Conservation (phyloP, 2,113 vertebrate species). For the Vombatus ursinus region DNA sequence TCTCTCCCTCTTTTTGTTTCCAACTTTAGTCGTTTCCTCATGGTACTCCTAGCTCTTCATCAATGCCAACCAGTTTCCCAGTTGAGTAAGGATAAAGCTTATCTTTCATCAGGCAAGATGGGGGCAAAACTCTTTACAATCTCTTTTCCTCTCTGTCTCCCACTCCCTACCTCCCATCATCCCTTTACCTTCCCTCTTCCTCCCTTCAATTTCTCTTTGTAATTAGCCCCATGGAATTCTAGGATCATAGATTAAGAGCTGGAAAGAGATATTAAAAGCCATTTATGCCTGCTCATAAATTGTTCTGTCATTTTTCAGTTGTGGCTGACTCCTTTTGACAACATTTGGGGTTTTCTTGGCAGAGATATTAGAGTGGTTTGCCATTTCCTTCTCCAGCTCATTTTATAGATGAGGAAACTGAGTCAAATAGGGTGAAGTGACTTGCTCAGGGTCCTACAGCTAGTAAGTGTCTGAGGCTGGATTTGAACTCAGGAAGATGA, state of each 20-base stretch:
- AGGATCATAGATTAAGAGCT: neutral
- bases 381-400: neutral
- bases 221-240: neutral
- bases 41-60: neutral
- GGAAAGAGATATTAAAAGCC: neutral
- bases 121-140: neutral
- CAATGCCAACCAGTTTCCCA: neutral
- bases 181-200: neutral
- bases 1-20: neutral
- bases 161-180: neutral
- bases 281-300: neutral
- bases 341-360: neutral
- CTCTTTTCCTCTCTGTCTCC: neutral
- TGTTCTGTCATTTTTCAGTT: neutral
- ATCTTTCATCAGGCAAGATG: neutral
- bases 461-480: too few relatives aligned
- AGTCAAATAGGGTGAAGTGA: too few relatives aligned
- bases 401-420: too few relatives aligned
- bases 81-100: neutral
- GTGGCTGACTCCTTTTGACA: neutral
- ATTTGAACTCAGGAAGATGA: neutral
- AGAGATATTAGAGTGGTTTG: neutral
- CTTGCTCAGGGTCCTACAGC: too few relatives aligned
- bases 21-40: neutral
- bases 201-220: neutral